Evolutionary conservation across 1,140 invertebrate genomes (phyloP), one percentile per base, ranked within the genome.

Genomic region (Diachasmimorpha longicaudata): DNA sequence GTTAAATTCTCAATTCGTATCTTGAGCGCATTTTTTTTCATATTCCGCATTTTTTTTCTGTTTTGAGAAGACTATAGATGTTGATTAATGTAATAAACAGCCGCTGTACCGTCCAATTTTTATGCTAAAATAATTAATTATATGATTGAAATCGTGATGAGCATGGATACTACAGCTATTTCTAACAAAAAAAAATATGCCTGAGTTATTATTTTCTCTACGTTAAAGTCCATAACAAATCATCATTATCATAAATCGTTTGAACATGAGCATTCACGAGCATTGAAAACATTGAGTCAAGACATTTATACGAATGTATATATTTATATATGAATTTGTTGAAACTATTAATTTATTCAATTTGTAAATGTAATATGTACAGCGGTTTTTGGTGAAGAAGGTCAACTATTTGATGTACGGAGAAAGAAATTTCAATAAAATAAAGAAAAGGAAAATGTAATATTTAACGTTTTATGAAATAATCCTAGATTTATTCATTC

Each of bases 361-460:
- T 9, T 16, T 52, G 16, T 52, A 63, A 73, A 69, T 72, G 68
- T 48, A 75, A 71, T 39, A 68, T 70, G 44, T 70, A 68, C 52
- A 52, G 46, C 46, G n/a, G 44, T 68, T 63, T 73, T 39, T 66
- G 42, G 42, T 66, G 16, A 21, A 39, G 72, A 37, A 48, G 55
- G 14, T 46, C 42, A 70, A 48, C 69, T 71, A 71, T 36, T 48
- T 77, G 13, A 77, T 78, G 74, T 78, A 78, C 77, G 77, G 74
- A 72, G 74, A 73, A 78, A 52, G n/a, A 71, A 72, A 76, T 46
- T 52, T 69, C 37, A 48, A 73, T 66, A 75, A 42, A 74, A 75
- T 78, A 73, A 55, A 68, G 74, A 72, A 58, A 71, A 78, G 71
- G 58, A 78, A 75, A 75, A 39, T 66, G 66, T 66, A 37, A 71